Evolutionary conservation across 2,888 invertebrate genomes (phyloP), one percentile per base, ranked within the genome.

Genomic region (Andrena camellia): DNA sequence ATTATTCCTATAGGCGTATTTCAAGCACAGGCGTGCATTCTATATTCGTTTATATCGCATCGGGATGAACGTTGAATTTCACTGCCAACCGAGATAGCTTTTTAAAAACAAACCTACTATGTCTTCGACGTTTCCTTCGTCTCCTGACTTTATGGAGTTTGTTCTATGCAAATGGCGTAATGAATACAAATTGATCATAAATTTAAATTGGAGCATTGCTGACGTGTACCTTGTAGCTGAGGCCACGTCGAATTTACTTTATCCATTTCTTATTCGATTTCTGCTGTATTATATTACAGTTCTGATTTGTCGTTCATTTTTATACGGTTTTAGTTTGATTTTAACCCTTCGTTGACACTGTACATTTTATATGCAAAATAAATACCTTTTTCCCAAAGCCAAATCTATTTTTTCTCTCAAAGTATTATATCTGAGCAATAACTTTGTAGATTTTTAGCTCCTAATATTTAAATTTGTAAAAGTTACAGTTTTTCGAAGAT

Each of bases 161-260:
- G 72, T 72, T 68, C 80, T 31, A 42, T 63, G 35, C 68, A 42
- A 72, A 72, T 57, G 62, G 52, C 20, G 72, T 79, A 81, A 81
- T 81, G 81, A 81, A 81, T 81, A 81, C 50, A 71, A 72, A 78
- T 72, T 79, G 81, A 78, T 68, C 79, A 81, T 79, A 81, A 78
- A 81, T 81, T 79, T 72, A 68, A 68, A 81, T 81, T 35, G 79
- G 59, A 68, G 50, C 35, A 42, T 6, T 20, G 35, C 17, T 13
- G 57, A 62, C 26, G 13, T 20, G 57, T 26, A 1, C 8, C 54
- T 26, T 67, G 1, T 13, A 29, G 20, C n/a, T 4, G 13, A 17
- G 2, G 7, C 20, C 10, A 50, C 54, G 52, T 26, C 17, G 29
- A 54, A 66, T 66, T 60, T 26, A n/a, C 26, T 17, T 26, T 31